phyloP scores from a whole-genome alignment of 2,888 invertebrate genomes.

The Malthinus seriepunctatus region DNA sequence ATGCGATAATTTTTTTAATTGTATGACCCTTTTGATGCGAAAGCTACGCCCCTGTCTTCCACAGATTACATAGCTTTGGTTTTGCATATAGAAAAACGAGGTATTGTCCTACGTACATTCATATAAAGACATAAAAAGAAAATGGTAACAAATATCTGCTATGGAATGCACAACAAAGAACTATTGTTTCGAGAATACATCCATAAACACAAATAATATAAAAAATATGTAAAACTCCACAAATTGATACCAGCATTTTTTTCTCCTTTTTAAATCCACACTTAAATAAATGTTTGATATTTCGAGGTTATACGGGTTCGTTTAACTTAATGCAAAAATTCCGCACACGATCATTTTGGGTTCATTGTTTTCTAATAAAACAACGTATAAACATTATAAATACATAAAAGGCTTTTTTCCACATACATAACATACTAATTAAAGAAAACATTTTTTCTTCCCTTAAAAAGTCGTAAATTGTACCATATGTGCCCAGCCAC shows the following conservation, averaged over 20 bases:
- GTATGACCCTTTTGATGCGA: too few relatives aligned
- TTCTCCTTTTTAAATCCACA: too few relatives aligned
- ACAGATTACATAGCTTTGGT: too few relatives aligned
- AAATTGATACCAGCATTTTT: too few relatives aligned
- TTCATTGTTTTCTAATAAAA: constrained; percentile 26
- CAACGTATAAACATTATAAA: neutral
- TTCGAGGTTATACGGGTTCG: constrained; percentile 19
- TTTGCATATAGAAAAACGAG: neutral
- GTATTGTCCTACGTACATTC: neutral
- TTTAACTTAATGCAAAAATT: constrained; percentile 20
- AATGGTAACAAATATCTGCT: constrained; percentile 6
- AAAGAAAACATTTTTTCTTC: neutral
- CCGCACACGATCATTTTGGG: constrained; percentile 19
- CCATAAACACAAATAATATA: neutral
- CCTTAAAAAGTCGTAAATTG: neutral
- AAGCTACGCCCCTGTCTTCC: too few relatives aligned
- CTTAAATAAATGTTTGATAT: neutral
- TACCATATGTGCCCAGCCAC: neutral
- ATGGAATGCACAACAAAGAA: constrained; percentile 19
- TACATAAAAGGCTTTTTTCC: neutral
- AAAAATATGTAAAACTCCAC: neutral
- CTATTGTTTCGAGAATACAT: constrained; percentile 13
- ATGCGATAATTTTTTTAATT: too few relatives aligned
- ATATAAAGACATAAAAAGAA: constrained; percentile 2
- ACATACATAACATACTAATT: too few relatives aligned